Percentiles rank a stretch among this genome's conserved stretches.
phyloP scores from a whole-genome alignment of 2,797 vertebrate genomes.

The Coracias cyanogaster region DNA sequence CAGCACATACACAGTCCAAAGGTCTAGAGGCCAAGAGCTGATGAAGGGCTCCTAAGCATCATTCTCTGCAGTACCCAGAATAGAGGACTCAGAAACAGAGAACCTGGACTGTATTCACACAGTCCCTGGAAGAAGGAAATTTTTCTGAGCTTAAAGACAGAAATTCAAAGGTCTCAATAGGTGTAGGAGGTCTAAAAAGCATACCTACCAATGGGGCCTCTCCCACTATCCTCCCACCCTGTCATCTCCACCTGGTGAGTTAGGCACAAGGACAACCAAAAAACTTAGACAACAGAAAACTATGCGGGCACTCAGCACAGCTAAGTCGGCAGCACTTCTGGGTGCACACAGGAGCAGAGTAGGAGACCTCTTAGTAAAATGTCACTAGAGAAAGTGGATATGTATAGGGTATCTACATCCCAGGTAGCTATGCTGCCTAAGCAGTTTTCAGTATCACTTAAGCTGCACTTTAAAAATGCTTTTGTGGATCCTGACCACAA shows the following conservation, averaged over 20 bases:
- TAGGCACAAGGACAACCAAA: not conserved
- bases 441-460: not conserved
- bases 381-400: not conserved
- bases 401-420: not conserved
- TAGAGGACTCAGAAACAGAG: not conserved
- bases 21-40: not conserved
- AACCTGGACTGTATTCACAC: not conserved
- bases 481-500: not conserved
- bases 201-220: not conserved
- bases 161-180: not conserved
- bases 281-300: not conserved
- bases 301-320: not conserved
- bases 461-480: not conserved
- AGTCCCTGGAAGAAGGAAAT: not conserved
- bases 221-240: not conserved
- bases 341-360: not conserved
- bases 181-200: not conserved
- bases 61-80: not conserved
- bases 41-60: not conserved
- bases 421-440: not conserved
- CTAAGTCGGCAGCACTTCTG: not conserved
- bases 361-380: not conserved
- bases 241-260: not conserved
- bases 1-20: not conserved
- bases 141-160: not conserved